Percentiles rank a stretch among this genome's conserved stretches.
Conservation (phyloP, 2,888 invertebrate species). For the Meganola albula region DNA sequence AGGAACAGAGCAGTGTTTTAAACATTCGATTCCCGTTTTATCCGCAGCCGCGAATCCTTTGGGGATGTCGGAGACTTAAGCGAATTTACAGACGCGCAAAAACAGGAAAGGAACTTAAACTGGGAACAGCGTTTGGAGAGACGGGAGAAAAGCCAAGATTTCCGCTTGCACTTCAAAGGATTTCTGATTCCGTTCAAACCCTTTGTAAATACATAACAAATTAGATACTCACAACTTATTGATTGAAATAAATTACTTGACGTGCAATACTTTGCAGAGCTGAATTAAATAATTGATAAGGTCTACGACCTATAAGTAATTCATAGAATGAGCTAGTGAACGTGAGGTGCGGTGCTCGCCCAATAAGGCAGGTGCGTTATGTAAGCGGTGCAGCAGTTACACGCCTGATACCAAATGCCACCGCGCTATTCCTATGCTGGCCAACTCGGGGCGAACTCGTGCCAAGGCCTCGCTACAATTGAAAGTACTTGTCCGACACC, state of each 20-base stretch:
- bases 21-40: conserved; percentile 55
- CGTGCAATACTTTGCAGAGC: conserved; percentile 39
- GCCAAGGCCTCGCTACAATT: conserved; percentile 65
- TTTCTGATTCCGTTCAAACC: no score
- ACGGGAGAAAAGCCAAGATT: conserved; percentile 41
- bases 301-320: conserved; percentile 76
- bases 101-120: conserved; percentile 37
- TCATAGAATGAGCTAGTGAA: conserved; percentile 73
- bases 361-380: conserved; percentile 77
- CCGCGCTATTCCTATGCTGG: conserved; percentile 56
- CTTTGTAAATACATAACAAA: neutral
- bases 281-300: conserved; percentile 64
- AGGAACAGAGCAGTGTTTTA: conserved; percentile 34
- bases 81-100: conserved; percentile 49
- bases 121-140: conserved; percentile 28
- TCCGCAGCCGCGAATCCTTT: conserved; percentile 38
- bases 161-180: conserved; percentile 30
- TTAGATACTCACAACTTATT: neutral
- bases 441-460: conserved; percentile 40
- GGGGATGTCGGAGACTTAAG: conserved; percentile 55
- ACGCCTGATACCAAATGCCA: conserved; percentile 59
- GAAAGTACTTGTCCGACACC: conserved; percentile 57
- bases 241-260: conserved; percentile 33
- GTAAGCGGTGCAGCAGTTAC: conserved; percentile 61
- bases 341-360: conserved; percentile 65